phyloP scores from a whole-genome alignment of 2,797 vertebrate genomes.

The Eospalax fontanierii region DNA sequence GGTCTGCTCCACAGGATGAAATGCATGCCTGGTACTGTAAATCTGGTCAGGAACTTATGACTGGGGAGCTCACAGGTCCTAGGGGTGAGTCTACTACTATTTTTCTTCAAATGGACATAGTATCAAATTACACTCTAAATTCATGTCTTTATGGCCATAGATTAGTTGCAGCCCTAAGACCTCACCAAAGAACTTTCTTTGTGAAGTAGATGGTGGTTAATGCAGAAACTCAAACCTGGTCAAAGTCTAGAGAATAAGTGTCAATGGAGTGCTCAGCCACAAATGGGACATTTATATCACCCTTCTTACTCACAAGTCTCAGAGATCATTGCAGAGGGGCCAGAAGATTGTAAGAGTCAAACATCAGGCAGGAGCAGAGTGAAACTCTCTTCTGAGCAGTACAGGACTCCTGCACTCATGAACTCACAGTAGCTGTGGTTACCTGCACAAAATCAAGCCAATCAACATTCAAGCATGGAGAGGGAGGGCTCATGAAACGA shows the following conservation, averaged over 20 bases:
- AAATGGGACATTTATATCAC: background rate
- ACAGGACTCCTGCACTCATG: too few relatives aligned
- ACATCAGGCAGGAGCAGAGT: background rate
- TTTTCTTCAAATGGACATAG: background rate
- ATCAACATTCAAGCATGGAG: background rate
- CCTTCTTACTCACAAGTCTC: background rate
- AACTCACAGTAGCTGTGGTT: background rate
- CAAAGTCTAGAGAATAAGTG: background rate
- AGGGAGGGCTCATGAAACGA: background rate
- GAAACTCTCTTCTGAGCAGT: too few relatives aligned
- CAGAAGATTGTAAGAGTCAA: background rate
- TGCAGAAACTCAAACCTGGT: background rate
- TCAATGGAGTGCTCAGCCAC: too few relatives aligned
- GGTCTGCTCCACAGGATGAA: background rate
- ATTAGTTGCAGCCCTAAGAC: background rate
- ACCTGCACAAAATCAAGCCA: background rate
- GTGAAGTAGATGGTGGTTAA: background rate
- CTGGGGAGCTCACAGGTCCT: background rate
- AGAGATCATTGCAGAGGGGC: background rate
- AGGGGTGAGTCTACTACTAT: background rate
- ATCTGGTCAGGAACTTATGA: background rate
- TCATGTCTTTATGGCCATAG: background rate
- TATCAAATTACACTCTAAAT: background rate
- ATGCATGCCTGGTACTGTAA: background rate
- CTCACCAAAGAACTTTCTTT: background rate